Percentiles rank a stretch among this genome's conserved stretches.
phyloP scores from a whole-genome alignment of 2,113 vertebrate species.

The Myanophis thanlyinensis region DNA sequence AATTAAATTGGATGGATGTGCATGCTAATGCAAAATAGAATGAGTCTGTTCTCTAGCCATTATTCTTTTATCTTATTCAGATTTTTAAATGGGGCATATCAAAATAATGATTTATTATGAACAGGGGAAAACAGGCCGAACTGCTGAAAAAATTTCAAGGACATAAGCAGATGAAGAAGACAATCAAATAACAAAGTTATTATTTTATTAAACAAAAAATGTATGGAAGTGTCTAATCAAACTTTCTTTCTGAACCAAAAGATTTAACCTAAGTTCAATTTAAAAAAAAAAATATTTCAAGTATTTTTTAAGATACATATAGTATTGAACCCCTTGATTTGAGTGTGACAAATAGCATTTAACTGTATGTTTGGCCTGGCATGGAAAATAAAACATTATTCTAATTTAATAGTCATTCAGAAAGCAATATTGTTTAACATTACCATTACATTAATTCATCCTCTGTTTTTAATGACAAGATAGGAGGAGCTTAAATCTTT shows the following conservation, averaged over 20 bases:
- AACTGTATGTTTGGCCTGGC: constrained; percentile 21
- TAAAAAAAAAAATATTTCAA: constrained; percentile 27
- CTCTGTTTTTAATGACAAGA: constrained; percentile 11
- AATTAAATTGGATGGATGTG: constrained; percentile 75
- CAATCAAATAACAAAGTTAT: neutral
- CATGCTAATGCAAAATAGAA: constrained; percentile 70
- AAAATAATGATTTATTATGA: constrained; percentile 78
- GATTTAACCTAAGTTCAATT: constrained; percentile 39
- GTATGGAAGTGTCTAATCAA: constrained; percentile 48
- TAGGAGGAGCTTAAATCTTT: neutral
- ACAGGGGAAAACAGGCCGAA: constrained; percentile 61
- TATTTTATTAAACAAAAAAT: constrained; percentile 61
- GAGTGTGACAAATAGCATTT: constrained; percentile 18
- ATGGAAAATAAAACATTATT: constrained; percentile 10
- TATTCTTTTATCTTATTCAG: constrained; percentile 85
- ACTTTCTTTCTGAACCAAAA: constrained; percentile 34
- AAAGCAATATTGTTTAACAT: constrained; percentile 19
- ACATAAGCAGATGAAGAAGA: constrained; percentile 66
- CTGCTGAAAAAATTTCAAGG: constrained; percentile 65
- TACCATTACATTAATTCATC: constrained; percentile 11
- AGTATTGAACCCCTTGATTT: constrained; percentile 22
- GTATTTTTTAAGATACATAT: constrained; percentile 32
- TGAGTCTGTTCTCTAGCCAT: constrained; percentile 74
- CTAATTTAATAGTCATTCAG: neutral
- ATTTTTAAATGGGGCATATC: constrained; percentile 77